phyloP scores from a whole-genome alignment of 53 echinoderm and acorn worm species.

The Henricia sp. region DNA sequence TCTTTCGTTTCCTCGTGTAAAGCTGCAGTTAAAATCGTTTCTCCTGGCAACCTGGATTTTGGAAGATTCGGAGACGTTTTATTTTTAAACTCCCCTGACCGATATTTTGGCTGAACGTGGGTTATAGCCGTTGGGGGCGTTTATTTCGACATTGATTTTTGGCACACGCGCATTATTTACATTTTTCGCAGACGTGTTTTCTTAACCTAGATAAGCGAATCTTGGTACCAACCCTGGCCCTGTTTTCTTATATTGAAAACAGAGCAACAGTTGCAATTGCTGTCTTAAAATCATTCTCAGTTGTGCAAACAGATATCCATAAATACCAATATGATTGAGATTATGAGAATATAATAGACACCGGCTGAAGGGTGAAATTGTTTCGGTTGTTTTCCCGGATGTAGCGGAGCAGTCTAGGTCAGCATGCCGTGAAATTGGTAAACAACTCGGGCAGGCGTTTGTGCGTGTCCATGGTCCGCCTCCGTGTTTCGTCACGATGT shows the following conservation, averaged over 20 bases:
- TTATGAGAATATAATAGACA: too few relatives aligned
- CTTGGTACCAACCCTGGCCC: neutral
- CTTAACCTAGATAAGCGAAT: neutral
- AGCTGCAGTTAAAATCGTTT: conserved; percentile 17
- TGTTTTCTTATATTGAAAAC: neutral
- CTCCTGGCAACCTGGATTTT: neutral
- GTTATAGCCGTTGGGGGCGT: neutral
- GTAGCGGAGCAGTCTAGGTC: neutral
- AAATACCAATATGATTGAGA: too few relatives aligned
- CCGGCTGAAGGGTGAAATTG: neutral
- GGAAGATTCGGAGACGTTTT: too few relatives aligned
- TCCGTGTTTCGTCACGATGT: too few relatives aligned
- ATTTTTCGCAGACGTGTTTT: conserved; percentile 15
- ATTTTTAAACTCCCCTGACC: too few relatives aligned
- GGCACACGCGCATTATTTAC: conserved; percentile 1
- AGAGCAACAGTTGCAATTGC: too few relatives aligned
- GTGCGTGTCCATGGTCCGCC: too few relatives aligned
- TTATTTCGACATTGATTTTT: neutral
- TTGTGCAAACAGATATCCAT: too few relatives aligned
- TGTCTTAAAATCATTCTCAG: too few relatives aligned
- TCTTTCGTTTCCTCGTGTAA: conserved; percentile 1
- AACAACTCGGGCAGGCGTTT: neutral
- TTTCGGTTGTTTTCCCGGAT: neutral
- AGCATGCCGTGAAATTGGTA: conserved; percentile 17
- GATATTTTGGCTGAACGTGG: neutral